Evolutionary conservation across 2,888 invertebrate genomes (phyloP).

Genomic region (Rhagonycha fulva): DNA sequence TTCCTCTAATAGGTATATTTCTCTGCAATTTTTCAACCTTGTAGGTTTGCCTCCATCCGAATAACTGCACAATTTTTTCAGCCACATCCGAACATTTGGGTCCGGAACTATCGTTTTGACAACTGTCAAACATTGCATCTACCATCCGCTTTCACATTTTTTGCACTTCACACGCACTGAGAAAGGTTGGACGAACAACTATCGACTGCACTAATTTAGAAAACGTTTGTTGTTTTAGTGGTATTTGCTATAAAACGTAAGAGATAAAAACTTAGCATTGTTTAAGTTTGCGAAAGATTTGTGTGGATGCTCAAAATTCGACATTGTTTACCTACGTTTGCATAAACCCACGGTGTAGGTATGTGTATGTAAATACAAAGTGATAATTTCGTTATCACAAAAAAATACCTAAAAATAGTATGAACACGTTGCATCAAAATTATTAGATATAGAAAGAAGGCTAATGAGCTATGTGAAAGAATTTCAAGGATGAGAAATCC

Average conservation of each 20-base stretch:
- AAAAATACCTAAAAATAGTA: background rate
- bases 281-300: background rate
- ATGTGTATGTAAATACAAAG: background rate
- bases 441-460: background rate
- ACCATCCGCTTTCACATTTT: background rate
- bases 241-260: background rate
- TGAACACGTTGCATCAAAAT: background rate
- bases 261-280: background rate
- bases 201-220: background rate
- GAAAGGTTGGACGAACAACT: background rate
- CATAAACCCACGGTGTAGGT: background rate
- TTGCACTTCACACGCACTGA: background rate
- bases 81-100: constrained; percentile 77
- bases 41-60: constrained; percentile 81
- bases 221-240: background rate
- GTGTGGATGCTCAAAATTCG: background rate
- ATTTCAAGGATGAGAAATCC: background rate
- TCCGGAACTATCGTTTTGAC: constrained; percentile 44
- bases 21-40: constrained; percentile 78
- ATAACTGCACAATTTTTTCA: constrained; percentile 75
- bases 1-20: constrained; percentile 59
- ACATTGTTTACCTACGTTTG: background rate
- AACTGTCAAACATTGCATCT: constrained; percentile 45
- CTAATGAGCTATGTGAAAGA: background rate
- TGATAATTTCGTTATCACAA: background rate